phyloP scores from a whole-genome alignment of 1,140 invertebrate genomes.

The Drosophila azteca region DNA sequence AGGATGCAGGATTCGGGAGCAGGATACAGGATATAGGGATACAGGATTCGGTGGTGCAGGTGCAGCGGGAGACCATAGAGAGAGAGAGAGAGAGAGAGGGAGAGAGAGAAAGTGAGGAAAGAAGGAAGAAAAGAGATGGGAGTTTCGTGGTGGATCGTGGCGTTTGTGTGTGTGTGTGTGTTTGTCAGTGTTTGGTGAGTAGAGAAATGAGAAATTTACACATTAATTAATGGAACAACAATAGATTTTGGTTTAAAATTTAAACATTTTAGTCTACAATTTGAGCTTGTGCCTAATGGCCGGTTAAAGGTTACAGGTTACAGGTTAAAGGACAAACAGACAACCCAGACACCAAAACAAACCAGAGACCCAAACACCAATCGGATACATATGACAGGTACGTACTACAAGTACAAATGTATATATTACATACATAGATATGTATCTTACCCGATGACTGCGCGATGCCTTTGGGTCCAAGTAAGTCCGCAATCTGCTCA shows the following conservation, averaged over 20 bases:
- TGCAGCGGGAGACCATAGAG: constrained; percentile 43
- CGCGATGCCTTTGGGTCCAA: constrained; percentile 97
- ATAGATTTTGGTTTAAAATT: constrained; percentile 58
- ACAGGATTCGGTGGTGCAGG: constrained; percentile 40
- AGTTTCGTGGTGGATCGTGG: constrained; percentile 29
- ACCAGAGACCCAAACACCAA: constrained; percentile 25
- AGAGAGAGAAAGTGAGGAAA: constrained; percentile 1
- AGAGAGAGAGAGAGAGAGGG: constrained; percentile 21
- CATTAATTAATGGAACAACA: constrained; percentile 74
- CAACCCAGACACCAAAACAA: constrained; percentile 40
- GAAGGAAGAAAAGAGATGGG: constrained; percentile 7
- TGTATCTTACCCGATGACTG: constrained; percentile 94
- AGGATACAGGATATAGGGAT: constrained; percentile 26
- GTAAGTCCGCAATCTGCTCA: constrained; percentile 96
- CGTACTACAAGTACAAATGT: not conserved
- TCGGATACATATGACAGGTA: constrained; percentile 13
- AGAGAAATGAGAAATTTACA: constrained; percentile 77
- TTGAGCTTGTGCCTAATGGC: constrained; percentile 21
- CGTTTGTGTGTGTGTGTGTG: constrained; percentile 26
- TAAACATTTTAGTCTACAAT: constrained; percentile 15
- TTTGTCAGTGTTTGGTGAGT: constrained; percentile 76
- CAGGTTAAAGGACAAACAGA: constrained; percentile 6
- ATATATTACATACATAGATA: not conserved
- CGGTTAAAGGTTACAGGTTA: constrained; percentile 19
- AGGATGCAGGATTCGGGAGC: constrained; percentile 17